Conservation (phyloP, 2,888 invertebrate species). For the Bursaphelenchus okinawaensis region DNA sequence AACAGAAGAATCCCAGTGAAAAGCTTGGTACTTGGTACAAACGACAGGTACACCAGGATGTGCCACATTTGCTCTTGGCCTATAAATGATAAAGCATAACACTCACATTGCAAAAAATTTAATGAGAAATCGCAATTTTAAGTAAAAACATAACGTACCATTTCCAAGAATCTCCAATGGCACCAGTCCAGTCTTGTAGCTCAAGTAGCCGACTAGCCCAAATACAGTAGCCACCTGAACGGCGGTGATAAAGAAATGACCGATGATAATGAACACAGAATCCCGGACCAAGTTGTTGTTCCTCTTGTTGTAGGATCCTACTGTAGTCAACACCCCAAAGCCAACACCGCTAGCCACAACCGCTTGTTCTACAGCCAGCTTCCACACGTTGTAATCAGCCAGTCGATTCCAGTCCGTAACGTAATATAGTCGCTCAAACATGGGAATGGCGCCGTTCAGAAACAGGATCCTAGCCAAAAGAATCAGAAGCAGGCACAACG, state of each 20-base stretch:
- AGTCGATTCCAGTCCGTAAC: conserved; percentile 52
- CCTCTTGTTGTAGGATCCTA: conserved; percentile 56
- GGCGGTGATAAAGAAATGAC: conserved; percentile 36
- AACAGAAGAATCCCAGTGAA: conserved; percentile 46
- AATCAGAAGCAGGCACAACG: conserved; percentile 24
- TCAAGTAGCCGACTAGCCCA: conserved; percentile 44
- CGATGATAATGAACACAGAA: conserved; percentile 41
- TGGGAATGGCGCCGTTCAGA: conserved; percentile 39
- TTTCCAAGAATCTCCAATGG: conserved; percentile 42
- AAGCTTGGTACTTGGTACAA: conserved; percentile 42
- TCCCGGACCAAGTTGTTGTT: conserved; percentile 56
- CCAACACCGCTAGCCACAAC: conserved; percentile 55
- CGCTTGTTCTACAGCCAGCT: conserved; percentile 49
- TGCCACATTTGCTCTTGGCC: conserved; percentile 53
- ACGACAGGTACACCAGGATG: conserved; percentile 47
- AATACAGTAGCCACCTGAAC: conserved; percentile 42
- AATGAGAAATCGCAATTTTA: background rate
- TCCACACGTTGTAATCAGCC: conserved; percentile 41
- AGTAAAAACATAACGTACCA: conserved; percentile 22
- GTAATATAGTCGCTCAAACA: conserved; percentile 42
- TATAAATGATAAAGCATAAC: conserved; percentile 13
- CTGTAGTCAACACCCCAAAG: conserved; percentile 56
- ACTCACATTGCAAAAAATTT: background rate
- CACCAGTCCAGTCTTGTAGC: conserved; percentile 40
- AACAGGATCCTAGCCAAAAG: conserved; percentile 28